A percentile compares a stretch with the other conserved stretches of the same genome.
These are phyloP conservation scores for Serilophus lunatus DNA, from an alignment of 2,113 vertebrate species.

Conservation along the genomic window DNA sequence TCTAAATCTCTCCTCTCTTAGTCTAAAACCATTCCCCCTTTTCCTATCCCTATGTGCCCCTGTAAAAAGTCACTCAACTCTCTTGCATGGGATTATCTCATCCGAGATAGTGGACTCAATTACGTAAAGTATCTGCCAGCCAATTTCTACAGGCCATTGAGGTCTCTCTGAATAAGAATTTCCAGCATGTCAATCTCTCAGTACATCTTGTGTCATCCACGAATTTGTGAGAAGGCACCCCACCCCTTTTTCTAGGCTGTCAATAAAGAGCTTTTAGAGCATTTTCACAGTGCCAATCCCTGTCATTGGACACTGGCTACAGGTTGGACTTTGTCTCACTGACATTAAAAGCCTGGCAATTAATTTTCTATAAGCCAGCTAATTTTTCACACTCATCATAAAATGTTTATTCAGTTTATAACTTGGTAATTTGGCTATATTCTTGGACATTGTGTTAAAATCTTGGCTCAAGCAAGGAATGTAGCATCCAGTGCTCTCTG, in stretches of 20 bases:
- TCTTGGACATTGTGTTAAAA: not conserved
- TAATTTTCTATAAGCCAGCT: not conserved
- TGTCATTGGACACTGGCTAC: not conserved
- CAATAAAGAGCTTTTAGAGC: not conserved
- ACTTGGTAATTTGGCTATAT: not conserved
- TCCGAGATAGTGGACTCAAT: not conserved
- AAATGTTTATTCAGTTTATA: not conserved
- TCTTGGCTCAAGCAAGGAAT: not conserved
- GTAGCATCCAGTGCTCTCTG: fast-evolving
- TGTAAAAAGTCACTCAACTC: not conserved
- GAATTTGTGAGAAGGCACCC: not conserved
- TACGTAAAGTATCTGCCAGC: not conserved
- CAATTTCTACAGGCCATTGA: not conserved
- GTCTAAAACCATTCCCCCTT: not conserved
- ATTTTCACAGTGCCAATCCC: not conserved
- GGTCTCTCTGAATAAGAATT: not conserved
- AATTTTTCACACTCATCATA: not conserved
- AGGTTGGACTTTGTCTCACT: not conserved
- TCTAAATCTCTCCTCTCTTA: not conserved
- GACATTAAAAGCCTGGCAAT: not conserved
- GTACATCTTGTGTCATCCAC: not conserved
- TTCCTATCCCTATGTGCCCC: fast-evolving
- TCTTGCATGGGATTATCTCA: not conserved
- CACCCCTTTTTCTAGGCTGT: fast-evolving
- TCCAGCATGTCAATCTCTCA: fast-evolving